A percentile compares a stretch with the other conserved stretches of the same genome.
These are phyloP conservation scores for Tichodroma muraria DNA, from an alignment of 2,113 vertebrate species.

Conservation along the genomic window DNA sequence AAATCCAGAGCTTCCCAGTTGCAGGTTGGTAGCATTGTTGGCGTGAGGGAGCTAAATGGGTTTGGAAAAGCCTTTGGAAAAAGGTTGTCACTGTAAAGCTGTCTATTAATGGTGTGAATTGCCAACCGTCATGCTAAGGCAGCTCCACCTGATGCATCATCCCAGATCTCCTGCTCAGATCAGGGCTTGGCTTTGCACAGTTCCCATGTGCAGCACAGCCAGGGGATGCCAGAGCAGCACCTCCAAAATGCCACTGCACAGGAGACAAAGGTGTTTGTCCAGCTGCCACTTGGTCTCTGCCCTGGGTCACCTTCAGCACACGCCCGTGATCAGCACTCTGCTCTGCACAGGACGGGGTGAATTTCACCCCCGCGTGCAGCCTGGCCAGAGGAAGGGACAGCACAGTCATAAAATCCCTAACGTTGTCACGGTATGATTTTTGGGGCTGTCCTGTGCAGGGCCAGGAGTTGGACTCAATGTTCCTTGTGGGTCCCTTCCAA, in stretches of 20 bases:
- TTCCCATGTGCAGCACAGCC: not conserved
- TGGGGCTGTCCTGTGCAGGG: not conserved
- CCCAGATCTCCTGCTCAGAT: not conserved
- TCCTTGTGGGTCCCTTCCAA: not conserved
- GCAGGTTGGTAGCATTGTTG: not conserved
- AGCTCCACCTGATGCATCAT: not conserved
- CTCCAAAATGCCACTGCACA: not conserved
- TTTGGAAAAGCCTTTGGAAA: not conserved
- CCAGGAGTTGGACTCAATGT: accelerated
- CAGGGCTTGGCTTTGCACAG: not conserved
- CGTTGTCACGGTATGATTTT: not conserved
- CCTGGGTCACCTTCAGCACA: not conserved
- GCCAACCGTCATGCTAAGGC: not conserved
- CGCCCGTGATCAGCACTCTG: accelerated
- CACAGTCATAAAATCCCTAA: accelerated
- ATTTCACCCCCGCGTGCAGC: not conserved
- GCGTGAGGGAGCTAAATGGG: not conserved
- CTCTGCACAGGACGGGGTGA: not conserved
- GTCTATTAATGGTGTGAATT: not conserved
- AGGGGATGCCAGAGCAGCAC: not conserved
- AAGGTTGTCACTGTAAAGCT: not conserved
- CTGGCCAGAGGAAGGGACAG: not conserved
- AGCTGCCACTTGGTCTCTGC: not conserved
- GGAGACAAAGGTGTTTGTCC: not conserved
- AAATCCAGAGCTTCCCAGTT: not conserved